phyloP scores from a whole-genome alignment of 2,797 vertebrate species.

The Acanthis flammea region DNA sequence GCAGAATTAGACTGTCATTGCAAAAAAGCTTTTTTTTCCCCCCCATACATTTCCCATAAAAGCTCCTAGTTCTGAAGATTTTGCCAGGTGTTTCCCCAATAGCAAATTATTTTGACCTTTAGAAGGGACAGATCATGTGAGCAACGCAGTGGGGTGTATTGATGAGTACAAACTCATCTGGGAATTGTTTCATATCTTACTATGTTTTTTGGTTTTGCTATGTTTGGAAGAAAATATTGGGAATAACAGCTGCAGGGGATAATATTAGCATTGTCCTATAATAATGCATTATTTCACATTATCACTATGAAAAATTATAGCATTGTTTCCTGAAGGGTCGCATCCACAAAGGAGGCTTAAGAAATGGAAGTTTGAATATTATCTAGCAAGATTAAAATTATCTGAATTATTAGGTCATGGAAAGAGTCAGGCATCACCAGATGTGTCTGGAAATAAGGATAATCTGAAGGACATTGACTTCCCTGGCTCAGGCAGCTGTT shows the following conservation, averaged over 20 bases:
- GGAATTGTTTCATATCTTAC: neutral
- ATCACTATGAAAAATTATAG: neutral
- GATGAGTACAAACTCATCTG: neutral
- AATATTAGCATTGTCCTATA: neutral
- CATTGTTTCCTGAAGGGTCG: neutral
- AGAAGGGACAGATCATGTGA: neutral
- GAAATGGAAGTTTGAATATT: neutral
- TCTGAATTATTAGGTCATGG: neutral
- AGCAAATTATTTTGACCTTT: neutral
- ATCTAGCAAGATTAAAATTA: neutral
- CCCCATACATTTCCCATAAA: neutral
- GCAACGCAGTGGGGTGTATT: neutral
- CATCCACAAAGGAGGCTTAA: neutral
- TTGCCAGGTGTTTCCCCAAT: neutral
- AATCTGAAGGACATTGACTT: fast-evolving
- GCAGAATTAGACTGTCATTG: neutral
- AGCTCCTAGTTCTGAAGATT: neutral
- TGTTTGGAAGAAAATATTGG: neutral
- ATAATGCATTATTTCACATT: neutral
- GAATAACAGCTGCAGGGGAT: neutral
- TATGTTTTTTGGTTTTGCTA: neutral
- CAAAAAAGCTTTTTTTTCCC: neutral
- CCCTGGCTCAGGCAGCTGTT: neutral
- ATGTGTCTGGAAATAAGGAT: neutral
- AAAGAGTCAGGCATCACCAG: neutral